Base-by-base conservation (phyloP, 1,140 invertebrate genomes). In the Dreissena polymorpha region DNA sequence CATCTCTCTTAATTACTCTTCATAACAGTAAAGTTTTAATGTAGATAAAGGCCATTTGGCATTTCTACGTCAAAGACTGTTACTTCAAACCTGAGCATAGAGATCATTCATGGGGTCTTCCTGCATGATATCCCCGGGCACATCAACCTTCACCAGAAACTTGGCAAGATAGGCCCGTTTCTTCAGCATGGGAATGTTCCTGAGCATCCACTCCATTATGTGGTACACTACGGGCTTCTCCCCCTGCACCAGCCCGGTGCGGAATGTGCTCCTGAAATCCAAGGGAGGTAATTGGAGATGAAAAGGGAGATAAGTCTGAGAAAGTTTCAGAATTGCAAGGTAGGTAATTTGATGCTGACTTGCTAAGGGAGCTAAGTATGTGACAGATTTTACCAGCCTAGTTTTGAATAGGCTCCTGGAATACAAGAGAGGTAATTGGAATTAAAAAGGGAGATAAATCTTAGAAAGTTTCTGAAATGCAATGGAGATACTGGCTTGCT, bases 131-230 rank as follows among this genome's bases (percentile, higher is more conserved):
- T 97, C 97, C 5, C 94, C 92, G n/a, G 97, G 96, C 73, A 98
- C 94, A 77, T 97, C 96, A 10, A 97, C 93, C 92, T 96, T 96
- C 3, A 96, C 95, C 16, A 96, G 92, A 91, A 94, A 96, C 77
- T 94, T 94, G 3, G 96, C 96, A 63, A 98, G 94, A 93, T 98
- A 98, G 0, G 96, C 96, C 80, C 97, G 94, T 89, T 97, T 96
- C 88, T 95, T 95, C 5, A 96, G 94, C 83, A 97, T 95, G 21
- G 95, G 94, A 60, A 95, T 94, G 74, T 95, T 95, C 21, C 94
- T 94, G 12, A 97, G 93, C 10, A 97, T 93, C 96, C 96, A 98
- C 91, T 96, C 94, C 51, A 97, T 89, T 68, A 97, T 96, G 21
- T 96, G 95, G 91, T 97, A 95, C 70, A 97, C 95, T 0, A 96